These are phyloP conservation scores for Gastrophryne carolinensis DNA, from an alignment of 2,797 vertebrate genomes.

Conservation along the genomic window DNA sequence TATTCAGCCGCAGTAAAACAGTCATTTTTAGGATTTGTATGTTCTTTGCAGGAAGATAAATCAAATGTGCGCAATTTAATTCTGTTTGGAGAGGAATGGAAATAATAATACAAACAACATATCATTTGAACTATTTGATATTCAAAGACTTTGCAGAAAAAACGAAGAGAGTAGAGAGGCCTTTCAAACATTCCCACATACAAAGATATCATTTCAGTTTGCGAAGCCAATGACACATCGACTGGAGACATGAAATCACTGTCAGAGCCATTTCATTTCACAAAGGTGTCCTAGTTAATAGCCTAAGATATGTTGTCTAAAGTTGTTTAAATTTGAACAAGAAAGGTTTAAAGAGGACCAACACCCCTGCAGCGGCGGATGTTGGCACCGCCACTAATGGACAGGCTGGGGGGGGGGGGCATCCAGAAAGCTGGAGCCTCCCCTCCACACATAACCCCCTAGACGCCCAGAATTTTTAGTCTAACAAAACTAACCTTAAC, in stretches of 20 bases:
- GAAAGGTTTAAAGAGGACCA: no score
- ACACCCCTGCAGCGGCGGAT: no score
- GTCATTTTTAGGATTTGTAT: constrained; percentile 3
- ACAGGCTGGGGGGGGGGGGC: no score
- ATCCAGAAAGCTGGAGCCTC: no score
- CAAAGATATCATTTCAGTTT: not conserved
- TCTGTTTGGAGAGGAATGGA: not conserved
- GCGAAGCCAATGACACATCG: not conserved
- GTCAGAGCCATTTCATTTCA: no score
- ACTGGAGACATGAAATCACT: not conserved
- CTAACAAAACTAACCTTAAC: no score
- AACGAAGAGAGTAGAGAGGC: not conserved
- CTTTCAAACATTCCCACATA: not conserved
- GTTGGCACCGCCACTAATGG: no score
- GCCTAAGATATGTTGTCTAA: no score
- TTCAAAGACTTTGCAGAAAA: not conserved
- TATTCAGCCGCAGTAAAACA: not conserved
- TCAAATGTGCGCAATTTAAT: not conserved
- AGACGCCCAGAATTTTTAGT: no score
- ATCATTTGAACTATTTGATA: constrained; percentile 4
- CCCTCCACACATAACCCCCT: no score
- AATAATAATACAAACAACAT: constrained; percentile 3
- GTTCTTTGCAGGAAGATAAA: not conserved
- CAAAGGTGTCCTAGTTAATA: no score
- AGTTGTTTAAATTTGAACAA: no score